phyloP scores from a whole-genome alignment of 1,140 invertebrate genomes.

The Ganaspis sp. region DNA sequence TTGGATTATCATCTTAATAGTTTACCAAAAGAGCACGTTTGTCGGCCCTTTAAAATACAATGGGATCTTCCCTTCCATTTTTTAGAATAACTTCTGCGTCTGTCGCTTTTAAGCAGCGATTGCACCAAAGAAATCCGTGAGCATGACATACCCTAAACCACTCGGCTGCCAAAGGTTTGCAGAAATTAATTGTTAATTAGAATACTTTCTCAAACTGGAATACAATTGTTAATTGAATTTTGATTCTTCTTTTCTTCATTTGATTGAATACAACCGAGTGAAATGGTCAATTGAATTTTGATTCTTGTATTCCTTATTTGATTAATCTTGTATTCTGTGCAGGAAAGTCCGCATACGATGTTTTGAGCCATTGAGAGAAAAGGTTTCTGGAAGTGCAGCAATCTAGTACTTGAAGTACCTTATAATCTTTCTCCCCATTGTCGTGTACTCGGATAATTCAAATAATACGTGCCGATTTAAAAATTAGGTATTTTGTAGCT shows the following conservation, averaged over 20 bases:
- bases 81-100: slow-evolving; percentile 42
- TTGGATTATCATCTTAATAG: slow-evolving; percentile 40
- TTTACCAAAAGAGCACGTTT: slow-evolving; percentile 52
- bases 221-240: background rate
- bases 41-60: slow-evolving; percentile 33
- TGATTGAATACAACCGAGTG: no score
- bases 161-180: slow-evolving; percentile 30
- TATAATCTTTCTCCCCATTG: slow-evolving; percentile 37
- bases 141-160: background rate
- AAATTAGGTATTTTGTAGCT: slow-evolving; percentile 44
- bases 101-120: slow-evolving; percentile 38
- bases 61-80: slow-evolving; percentile 15
- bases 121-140: slow-evolving; percentile 33
- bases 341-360: background rate
- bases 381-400: slow-evolving; percentile 37
- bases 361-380: slow-evolving; percentile 28
- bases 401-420: slow-evolving; percentile 39
- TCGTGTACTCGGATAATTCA: slow-evolving; percentile 37
- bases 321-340: background rate
- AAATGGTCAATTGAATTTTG: no score
- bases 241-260: background rate
- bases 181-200: background rate
- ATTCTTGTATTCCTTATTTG: background rate
- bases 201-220: background rate
- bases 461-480: slow-evolving; percentile 39